Base-by-base conservation (phyloP, 2,888 invertebrate genomes). In the Platerodrilus igneus region DNA sequence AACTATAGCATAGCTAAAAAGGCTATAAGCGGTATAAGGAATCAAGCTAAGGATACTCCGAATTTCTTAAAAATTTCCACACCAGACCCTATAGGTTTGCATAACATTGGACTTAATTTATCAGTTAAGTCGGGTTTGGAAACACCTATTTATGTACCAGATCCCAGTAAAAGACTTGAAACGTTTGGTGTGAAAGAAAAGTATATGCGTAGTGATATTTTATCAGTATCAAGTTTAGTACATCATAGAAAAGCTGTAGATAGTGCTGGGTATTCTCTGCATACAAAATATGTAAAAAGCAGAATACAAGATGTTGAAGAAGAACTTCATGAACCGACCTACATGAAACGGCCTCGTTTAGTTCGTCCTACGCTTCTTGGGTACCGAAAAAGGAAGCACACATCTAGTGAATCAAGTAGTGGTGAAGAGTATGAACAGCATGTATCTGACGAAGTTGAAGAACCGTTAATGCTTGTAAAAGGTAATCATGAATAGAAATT, bases 391-490 rank as follows among this genome's bases (percentile, higher is more conserved):
- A 42, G 43, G 11, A 46, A 42, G 20, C 19, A 40, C 2, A 36
- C 37, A 13, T 50, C 48, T 2, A 53, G 50, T 3, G 51, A 52
- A 10, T 53, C 49, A 8, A 46, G 40, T 16, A 47, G 40, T 0
- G 51, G 46, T 2, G 48, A 48, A 4, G 52, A 48, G 5, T 50
- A 53, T 1, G 51, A 53, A 1, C 14, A 46, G 29, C 36, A 50
- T 25, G 37, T 37, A 14, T 28, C 25, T 2, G 36, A 36, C n/a
- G 33, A 34, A 13, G 81, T 86, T 54, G 82, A 83, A 64, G 87
- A 87, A 58, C 83, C 85, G 11, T 67, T 81, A 3, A 74, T 86
- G 72, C 63, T 79, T 54, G 73, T 87, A 1, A 76, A 75, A 29
- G 87, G 41, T 36, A 25, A 21, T 14, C 8, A 28, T 15, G 10